Percentiles rank a stretch among this genome's conserved stretches.
phyloP scores from a whole-genome alignment of 2,888 invertebrate genomes.

The Sipha maydis region DNA sequence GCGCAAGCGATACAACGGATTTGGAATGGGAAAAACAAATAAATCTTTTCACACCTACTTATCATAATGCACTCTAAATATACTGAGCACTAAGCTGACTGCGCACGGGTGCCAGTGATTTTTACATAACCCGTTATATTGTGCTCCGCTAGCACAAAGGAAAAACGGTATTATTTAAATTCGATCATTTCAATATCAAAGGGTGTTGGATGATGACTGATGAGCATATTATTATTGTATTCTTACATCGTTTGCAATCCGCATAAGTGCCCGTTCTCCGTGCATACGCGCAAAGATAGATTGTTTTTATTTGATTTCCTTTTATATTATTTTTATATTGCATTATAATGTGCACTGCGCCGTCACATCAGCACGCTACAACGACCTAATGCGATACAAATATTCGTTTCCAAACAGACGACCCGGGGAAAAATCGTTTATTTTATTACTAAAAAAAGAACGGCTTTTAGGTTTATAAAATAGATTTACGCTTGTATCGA shows the following conservation, averaged over 20 bases:
- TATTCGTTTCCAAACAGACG: too few species aligned
- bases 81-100: background rate
- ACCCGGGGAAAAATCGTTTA: too few species aligned
- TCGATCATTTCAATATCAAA: slow-evolving; percentile 5
- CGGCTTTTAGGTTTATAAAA: background rate
- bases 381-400: too few species aligned
- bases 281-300: background rate
- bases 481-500: background rate
- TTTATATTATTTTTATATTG: background rate
- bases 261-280: background rate
- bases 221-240: background rate
- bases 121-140: background rate
- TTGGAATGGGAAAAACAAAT: background rate
- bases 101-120: background rate
- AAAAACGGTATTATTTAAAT: slow-evolving; percentile 5
- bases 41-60: background rate
- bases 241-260: background rate
- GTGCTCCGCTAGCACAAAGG: background rate
- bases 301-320: background rate
- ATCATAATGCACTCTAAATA: background rate
- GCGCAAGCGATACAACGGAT: background rate
- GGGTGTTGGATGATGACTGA: background rate
- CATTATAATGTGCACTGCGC: background rate
- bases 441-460: background rate
- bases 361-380: too few species aligned